Evolutionary conservation across 2,888 invertebrate genomes (phyloP).

Genomic region (Chalcosyrphus nemorum): DNA sequence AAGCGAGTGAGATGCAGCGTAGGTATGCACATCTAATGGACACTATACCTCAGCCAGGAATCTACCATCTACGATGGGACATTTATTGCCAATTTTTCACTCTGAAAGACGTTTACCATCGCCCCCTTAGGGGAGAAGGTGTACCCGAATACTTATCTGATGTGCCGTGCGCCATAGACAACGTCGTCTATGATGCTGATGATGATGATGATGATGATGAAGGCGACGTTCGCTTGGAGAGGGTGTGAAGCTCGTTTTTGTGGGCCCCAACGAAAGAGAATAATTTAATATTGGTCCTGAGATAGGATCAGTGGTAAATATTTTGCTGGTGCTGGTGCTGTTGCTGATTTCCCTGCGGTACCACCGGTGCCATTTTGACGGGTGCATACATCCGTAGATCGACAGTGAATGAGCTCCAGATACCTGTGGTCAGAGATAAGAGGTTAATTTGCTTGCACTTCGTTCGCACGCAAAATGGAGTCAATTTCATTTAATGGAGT

Average conservation of each 20-base stretch:
- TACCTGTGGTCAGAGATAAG: conserved; percentile 68
- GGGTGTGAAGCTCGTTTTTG: conserved; percentile 62
- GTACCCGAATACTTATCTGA: conserved; percentile 63
- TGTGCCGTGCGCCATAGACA: conserved; percentile 30
- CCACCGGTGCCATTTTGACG: background rate
- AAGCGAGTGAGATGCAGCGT: conserved; percentile 18
- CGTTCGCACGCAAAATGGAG: conserved; percentile 56
- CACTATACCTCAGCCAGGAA: background rate
- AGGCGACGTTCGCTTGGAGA: background rate
- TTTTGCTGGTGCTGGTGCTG: conserved; percentile 43
- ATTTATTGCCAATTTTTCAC: conserved; percentile 69
- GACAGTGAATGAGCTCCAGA: conserved; percentile 54
- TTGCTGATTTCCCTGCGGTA: conserved; percentile 32
- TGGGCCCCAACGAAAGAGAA: conserved; percentile 62
- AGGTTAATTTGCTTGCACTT: conserved; percentile 65
- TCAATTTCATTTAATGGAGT: conserved; percentile 59
- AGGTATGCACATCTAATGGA: conserved; percentile 34
- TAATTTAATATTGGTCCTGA: conserved; percentile 68
- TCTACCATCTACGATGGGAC: conserved; percentile 49
- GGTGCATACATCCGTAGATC: conserved; percentile 37
- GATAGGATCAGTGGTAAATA: conserved; percentile 71
- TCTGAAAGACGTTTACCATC: conserved; percentile 34
- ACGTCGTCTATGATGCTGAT: background rate
- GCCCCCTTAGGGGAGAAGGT: background rate
- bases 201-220: conserved; percentile 2